Percentiles rank a stretch among this genome's conserved stretches.
Conservation (phyloP, 2,797 vertebrate species). For the Peromyscus eremicus region DNA sequence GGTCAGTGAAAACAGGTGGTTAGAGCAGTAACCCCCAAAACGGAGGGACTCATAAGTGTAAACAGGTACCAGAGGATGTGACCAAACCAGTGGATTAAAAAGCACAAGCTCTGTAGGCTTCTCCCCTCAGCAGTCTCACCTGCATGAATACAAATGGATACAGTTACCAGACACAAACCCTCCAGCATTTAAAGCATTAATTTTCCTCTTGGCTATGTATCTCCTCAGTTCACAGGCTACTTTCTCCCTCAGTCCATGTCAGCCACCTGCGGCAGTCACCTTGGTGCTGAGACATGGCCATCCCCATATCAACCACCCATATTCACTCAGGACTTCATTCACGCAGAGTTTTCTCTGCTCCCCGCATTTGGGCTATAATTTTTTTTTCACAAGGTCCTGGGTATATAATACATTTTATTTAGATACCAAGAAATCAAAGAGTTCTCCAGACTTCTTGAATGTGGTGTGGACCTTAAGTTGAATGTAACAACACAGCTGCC, state of each 20-base stretch:
- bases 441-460: constrained; percentile 16
- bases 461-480: neutral
- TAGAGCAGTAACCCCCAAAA: neutral
- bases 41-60: neutral
- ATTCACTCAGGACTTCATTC: neutral
- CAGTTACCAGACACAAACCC: neutral
- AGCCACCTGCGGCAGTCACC: neutral
- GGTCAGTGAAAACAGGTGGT: neutral
- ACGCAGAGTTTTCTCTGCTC: neutral
- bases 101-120: neutral
- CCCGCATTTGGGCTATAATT: neutral
- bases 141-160: neutral
- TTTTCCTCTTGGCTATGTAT: neutral
- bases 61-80: neutral
- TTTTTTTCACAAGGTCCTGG: constrained; percentile 14
- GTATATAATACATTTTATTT: constrained; percentile 14
- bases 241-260: neutral
- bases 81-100: neutral
- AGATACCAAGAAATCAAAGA: neutral
- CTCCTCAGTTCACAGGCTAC: neutral
- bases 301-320: neutral
- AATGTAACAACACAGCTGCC: neutral
- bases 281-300: neutral
- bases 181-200: neutral
- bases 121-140: neutral